Conservation (phyloP, 1,140 invertebrate species). For the Papilio xuthus region DNA sequence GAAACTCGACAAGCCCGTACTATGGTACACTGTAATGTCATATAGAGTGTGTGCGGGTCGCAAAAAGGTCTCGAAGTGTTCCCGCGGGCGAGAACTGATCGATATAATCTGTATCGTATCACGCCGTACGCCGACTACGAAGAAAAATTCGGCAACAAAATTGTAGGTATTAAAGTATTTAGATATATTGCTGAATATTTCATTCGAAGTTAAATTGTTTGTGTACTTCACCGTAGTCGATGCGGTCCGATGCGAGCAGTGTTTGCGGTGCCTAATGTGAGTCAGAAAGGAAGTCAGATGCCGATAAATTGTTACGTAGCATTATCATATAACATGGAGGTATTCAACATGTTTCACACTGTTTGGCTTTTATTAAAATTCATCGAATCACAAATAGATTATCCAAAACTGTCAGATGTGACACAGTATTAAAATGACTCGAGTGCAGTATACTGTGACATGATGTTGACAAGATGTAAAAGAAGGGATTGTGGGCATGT, state of each 20-base stretch:
- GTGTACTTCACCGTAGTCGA: conserved; percentile 14
- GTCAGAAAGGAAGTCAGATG: background rate
- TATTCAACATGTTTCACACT: background rate
- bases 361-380: background rate
- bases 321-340: background rate
- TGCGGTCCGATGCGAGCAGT: conserved; percentile 21
- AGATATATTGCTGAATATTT: conserved; percentile 11
- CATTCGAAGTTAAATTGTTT: conserved; percentile 29
- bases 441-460: background rate
- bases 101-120: background rate
- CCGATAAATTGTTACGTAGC: background rate
- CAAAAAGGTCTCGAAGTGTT: conserved; percentile 17
- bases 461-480: background rate
- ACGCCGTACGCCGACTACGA: background rate
- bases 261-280: background rate
- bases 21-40: conserved; percentile 8
- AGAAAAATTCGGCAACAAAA: conserved; percentile 21
- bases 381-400: background rate
- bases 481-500: no score
- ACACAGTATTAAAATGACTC: background rate
- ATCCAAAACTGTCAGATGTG: background rate
- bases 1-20: conserved; percentile 15
- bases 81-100: conserved; percentile 22
- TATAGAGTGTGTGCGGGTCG: conserved; percentile 9
- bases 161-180: background rate